Evolutionary conservation across 2,888 invertebrate species (phyloP).

Genomic region (Charanyca ferruginea): DNA sequence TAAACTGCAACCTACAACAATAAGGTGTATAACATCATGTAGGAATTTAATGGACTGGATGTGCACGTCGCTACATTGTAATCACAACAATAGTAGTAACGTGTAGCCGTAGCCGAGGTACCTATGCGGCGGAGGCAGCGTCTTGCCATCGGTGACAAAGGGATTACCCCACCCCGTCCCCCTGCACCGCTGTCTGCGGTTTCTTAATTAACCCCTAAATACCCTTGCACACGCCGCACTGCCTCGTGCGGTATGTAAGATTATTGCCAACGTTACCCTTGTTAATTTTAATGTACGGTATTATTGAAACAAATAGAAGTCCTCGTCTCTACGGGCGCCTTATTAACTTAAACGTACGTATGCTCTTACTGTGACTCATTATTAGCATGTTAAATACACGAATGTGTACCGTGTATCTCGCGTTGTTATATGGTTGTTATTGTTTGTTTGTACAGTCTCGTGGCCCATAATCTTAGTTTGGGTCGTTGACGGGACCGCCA

Average conservation of each 20-base stretch:
- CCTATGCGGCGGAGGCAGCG: constrained; percentile 63
- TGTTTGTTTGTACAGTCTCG: constrained; percentile 60
- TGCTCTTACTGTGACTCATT: constrained; percentile 64
- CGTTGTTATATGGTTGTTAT: constrained; percentile 46
- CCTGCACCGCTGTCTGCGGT: constrained; percentile 83
- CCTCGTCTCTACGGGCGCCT: constrained; percentile 71
- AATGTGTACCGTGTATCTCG: constrained; percentile 16
- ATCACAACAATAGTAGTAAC: constrained; percentile 74
- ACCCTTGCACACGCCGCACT: constrained; percentile 81
- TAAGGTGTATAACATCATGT: constrained; percentile 45
- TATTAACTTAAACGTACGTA: constrained; percentile 75
- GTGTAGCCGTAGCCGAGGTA: constrained; percentile 59
- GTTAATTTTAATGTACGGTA: constrained; percentile 87
- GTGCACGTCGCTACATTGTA: constrained; percentile 66
- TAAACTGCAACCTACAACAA: constrained; percentile 17
- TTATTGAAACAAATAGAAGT: constrained; percentile 86
- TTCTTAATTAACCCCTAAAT: constrained; percentile 91
- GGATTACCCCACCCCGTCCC: constrained; percentile 81
- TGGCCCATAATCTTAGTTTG: constrained; percentile 57
- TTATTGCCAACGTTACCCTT: constrained; percentile 86
- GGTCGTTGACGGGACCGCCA: constrained; percentile 51
- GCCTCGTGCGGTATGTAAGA: constrained; percentile 82
- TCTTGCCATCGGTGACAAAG: constrained; percentile 87
- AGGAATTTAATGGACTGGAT: constrained; percentile 55
- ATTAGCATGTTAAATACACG: constrained; percentile 62